A percentile compares a stretch with the other conserved stretches of the same genome.
Conservation (phyloP, 2,888 invertebrate species). For the Imbricaverruca yamaguchii region DNA sequence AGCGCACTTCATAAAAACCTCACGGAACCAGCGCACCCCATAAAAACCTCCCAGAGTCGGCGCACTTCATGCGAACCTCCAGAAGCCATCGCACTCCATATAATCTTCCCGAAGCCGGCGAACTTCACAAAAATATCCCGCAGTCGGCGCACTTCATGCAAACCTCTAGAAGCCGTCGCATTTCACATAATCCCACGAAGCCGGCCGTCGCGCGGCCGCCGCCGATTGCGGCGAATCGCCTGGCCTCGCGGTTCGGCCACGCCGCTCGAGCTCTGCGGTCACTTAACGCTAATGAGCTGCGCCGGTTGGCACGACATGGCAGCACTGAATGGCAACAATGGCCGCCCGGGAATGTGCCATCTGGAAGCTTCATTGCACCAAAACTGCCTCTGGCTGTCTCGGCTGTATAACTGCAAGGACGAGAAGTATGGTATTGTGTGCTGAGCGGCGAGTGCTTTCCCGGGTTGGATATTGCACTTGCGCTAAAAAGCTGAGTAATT, state of each 20-base stretch:
- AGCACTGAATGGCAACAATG: background rate
- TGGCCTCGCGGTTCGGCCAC: too few relatives aligned
- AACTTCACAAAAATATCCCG: too few relatives aligned
- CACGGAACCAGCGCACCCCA: too few relatives aligned
- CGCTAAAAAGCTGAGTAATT: background rate
- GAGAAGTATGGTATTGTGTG: background rate
- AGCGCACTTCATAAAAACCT: too few relatives aligned
- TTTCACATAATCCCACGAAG: background rate
- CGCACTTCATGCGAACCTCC: too few relatives aligned
- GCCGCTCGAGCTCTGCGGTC: background rate
- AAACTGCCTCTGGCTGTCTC: background rate
- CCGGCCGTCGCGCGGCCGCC: background rate
- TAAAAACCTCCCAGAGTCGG: too few relatives aligned
- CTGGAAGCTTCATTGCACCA: background rate
- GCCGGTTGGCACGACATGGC: background rate
- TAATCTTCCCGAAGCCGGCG: too few relatives aligned
- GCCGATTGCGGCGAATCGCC: background rate
- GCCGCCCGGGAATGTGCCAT: background rate
- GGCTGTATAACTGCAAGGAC: background rate
- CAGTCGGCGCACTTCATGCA: too few relatives aligned
- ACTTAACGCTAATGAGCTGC: background rate
- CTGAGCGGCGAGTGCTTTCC: background rate
- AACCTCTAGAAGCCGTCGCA: too few relatives aligned
- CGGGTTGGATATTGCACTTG: background rate
- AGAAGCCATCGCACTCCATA: too few relatives aligned